These are phyloP conservation scores for Lithophane socia DNA, from an alignment of 2,888 invertebrate genomes.

Conservation along the genomic window DNA sequence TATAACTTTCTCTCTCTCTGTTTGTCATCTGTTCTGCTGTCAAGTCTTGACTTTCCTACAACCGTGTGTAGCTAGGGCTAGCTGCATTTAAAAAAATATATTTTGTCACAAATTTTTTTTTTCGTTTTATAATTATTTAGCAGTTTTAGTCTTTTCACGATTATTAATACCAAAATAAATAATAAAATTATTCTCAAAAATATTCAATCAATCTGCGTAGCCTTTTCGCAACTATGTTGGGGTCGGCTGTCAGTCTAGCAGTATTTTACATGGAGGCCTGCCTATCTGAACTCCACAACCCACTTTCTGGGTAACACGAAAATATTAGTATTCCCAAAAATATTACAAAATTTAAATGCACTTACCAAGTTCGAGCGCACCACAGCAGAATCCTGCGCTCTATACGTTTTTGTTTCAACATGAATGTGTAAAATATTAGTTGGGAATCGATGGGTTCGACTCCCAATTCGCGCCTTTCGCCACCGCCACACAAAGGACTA, in stretches of 20 bases:
- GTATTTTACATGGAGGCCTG: not conserved
- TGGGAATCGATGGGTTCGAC: slow-evolving; percentile 76
- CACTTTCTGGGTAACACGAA: not conserved
- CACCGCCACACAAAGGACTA: slow-evolving; percentile 53
- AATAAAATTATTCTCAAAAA: not conserved
- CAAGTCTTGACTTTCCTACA: too few species aligned
- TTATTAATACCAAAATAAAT: not conserved
- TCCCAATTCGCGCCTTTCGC: slow-evolving; percentile 64
- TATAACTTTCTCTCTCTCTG: too few species aligned
- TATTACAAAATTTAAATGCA: not conserved
- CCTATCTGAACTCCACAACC: not conserved
- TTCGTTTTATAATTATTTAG: not conserved
- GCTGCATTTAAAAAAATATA: not conserved
- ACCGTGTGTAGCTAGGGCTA: not conserved
- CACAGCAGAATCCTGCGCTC: slow-evolving; percentile 66
- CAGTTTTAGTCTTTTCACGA: not conserved
- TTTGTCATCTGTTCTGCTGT: not conserved
- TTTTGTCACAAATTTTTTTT: not conserved
- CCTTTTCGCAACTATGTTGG: not conserved
- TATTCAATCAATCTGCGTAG: not conserved
- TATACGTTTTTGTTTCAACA: slow-evolving; percentile 79
- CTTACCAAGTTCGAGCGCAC: slow-evolving; percentile 48
- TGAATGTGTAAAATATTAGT: slow-evolving; percentile 83
- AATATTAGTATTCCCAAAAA: not conserved
- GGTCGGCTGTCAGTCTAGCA: too few species aligned